Evolutionary conservation across 2,888 invertebrate species (phyloP).

Genomic region (Drosophila histrio): DNA sequence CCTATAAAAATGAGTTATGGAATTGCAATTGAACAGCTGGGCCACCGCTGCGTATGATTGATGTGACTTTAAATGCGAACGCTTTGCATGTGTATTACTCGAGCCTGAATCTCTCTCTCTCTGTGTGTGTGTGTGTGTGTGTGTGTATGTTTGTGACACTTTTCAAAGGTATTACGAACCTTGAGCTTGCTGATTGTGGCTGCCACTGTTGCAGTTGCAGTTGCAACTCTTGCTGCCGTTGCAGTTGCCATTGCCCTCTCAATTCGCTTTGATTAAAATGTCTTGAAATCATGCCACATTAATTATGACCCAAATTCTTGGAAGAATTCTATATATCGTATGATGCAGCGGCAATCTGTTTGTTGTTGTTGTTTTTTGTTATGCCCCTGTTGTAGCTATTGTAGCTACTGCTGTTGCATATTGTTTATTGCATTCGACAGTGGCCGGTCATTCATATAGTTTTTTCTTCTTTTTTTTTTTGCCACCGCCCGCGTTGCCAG

Average conservation of each 20-base stretch:
- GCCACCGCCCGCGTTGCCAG: conserved; percentile 67
- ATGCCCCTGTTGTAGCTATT: conserved; percentile 32
- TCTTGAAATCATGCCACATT: conserved; percentile 84
- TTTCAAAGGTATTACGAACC: conserved; percentile 53
- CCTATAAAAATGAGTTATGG: conserved; percentile 80
- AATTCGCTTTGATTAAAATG: conserved; percentile 75
- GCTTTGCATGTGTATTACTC: background rate
- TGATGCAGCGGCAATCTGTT: conserved; percentile 75
- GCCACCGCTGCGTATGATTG: conserved; percentile 80
- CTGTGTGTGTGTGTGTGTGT: conserved; percentile 1
- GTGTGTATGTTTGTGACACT: conserved; percentile 42
- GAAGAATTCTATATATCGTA: conserved; percentile 80
- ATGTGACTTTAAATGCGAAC: conserved; percentile 72
- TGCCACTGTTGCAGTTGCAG: conserved; percentile 14
- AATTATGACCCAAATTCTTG: conserved; percentile 84
- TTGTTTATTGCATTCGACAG: conserved; percentile 79
- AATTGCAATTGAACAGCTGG: conserved; percentile 80
- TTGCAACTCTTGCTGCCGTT: background rate
- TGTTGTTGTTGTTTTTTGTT: conserved; percentile 37
- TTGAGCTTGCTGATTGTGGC: conserved; percentile 36
- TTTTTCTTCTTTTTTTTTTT: conserved; percentile 7
- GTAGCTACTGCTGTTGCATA: conserved; percentile 56
- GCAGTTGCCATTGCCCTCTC: conserved; percentile 39
- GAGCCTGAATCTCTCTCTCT: too few relatives aligned
- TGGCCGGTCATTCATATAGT: conserved; percentile 80